Evolutionary conservation across 1,140 invertebrate genomes (phyloP).

Genomic region (Eupristina koningsbergeri): DNA sequence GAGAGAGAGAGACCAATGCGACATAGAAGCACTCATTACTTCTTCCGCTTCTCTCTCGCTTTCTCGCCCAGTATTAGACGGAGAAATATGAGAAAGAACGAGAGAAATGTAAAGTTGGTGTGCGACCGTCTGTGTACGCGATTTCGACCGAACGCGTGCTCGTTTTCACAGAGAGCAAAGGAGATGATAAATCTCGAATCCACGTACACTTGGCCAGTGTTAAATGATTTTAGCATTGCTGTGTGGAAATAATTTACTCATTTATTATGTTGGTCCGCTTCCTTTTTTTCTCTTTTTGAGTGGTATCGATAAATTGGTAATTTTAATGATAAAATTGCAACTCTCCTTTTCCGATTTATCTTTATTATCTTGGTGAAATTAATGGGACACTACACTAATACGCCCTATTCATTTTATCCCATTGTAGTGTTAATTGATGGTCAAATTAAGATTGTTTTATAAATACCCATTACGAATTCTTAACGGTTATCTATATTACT

Average conservation of each 20-base stretch:
- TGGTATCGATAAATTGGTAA: background rate
- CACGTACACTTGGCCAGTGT: background rate
- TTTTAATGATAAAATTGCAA: background rate
- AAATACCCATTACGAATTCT: too few relatives aligned
- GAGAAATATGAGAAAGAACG: slow-evolving; percentile 3
- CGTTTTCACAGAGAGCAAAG: background rate
- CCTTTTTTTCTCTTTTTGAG: background rate
- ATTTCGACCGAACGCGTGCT: background rate
- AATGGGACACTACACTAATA: too few relatives aligned
- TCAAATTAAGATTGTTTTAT: too few relatives aligned
- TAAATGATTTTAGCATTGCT: background rate
- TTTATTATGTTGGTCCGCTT: background rate
- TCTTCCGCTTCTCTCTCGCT: slow-evolving; percentile 31
- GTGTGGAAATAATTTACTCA: background rate
- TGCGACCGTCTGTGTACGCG: too few relatives aligned
- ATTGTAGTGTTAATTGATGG: too few relatives aligned
- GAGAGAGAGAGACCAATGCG: slow-evolving; percentile 7
- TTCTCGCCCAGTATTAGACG: background rate
- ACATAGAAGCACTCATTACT: slow-evolving; percentile 7
- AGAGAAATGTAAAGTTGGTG: background rate
- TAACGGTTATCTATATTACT: too few relatives aligned
- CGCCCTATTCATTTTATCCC: too few relatives aligned
- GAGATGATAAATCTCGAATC: background rate
- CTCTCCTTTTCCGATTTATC: background rate
- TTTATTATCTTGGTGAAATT: background rate